phyloP scores from a whole-genome alignment of 2,797 vertebrate species.

The Anas capensis region DNA sequence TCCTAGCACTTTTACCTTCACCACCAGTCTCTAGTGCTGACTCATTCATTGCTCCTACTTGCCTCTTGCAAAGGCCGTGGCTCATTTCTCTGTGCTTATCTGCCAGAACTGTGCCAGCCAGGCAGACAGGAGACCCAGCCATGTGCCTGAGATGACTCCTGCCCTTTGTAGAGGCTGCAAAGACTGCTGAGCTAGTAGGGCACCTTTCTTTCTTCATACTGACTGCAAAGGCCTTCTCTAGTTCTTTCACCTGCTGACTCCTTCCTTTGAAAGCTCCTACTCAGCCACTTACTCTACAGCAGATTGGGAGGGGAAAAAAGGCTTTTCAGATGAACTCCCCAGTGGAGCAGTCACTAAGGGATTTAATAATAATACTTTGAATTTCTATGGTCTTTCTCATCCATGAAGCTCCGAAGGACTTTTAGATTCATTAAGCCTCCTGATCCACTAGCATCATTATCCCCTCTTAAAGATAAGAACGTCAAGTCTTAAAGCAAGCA shows the following conservation, averaged over 20 bases:
- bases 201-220: background rate
- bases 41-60: background rate
- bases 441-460: background rate
- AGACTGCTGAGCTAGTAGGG: background rate
- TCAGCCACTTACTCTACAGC: background rate
- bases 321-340: background rate
- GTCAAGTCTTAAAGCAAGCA: background rate
- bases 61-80: background rate
- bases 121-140: background rate
- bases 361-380: background rate
- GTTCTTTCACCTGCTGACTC: constrained; percentile 16
- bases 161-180: constrained; percentile 13
- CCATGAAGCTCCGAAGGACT: background rate
- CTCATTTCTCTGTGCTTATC: background rate
- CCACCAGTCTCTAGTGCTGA: accelerated
- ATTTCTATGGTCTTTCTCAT: background rate
- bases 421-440: constrained; percentile 13
- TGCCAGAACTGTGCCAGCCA: background rate
- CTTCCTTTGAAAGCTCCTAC: constrained; percentile 36
- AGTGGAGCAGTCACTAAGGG: background rate
- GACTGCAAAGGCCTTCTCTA: constrained; percentile 15
- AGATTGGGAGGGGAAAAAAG: background rate
- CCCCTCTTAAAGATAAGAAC: background rate
- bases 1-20: background rate
- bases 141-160: background rate